Percentiles rank a stretch among this genome's conserved stretches.
Conservation (phyloP, 2,113 vertebrate species). For the Ochotona curzoniae region DNA sequence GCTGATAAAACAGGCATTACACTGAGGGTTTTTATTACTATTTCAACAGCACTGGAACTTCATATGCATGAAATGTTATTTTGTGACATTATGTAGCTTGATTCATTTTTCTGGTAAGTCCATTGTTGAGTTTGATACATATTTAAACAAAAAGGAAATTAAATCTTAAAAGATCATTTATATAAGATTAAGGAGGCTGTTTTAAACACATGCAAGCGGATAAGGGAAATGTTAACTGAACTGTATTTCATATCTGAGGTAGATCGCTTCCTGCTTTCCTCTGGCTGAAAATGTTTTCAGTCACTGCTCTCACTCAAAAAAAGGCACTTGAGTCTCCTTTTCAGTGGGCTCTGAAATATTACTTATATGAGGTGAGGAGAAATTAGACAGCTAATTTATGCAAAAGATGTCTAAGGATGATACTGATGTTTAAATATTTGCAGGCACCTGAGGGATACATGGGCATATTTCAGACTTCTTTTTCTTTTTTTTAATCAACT, state of each 20-base stretch:
- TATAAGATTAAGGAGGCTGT: constrained; percentile 63
- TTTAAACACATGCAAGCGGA: constrained; percentile 38
- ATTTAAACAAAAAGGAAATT: constrained; percentile 76
- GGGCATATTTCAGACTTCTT: neutral
- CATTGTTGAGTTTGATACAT: constrained; percentile 61
- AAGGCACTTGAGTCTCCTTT: neutral
- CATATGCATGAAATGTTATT: constrained; percentile 42
- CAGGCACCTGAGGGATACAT: neutral
- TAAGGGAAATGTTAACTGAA: constrained; percentile 62
- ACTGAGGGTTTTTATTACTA: constrained; percentile 17
- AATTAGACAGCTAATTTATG: constrained; percentile 12
- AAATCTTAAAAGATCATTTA: constrained; percentile 77
- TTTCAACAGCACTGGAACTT: neutral
- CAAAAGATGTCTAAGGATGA: neutral
- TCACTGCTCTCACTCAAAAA: neutral
- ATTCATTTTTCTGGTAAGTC: constrained; percentile 63
- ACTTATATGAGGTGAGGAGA: neutral
- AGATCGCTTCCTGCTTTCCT: neutral
- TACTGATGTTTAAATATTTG: neutral
- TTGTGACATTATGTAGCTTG: constrained; percentile 61
- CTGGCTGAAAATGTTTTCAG: constrained; percentile 22
- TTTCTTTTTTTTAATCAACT: neutral
- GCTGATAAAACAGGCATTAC: constrained; percentile 16
- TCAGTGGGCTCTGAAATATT: neutral
- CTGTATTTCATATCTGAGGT: constrained; percentile 20